phyloP scores from a whole-genome alignment of 1,140 invertebrate species.

The Penaeus chinensis region DNA sequence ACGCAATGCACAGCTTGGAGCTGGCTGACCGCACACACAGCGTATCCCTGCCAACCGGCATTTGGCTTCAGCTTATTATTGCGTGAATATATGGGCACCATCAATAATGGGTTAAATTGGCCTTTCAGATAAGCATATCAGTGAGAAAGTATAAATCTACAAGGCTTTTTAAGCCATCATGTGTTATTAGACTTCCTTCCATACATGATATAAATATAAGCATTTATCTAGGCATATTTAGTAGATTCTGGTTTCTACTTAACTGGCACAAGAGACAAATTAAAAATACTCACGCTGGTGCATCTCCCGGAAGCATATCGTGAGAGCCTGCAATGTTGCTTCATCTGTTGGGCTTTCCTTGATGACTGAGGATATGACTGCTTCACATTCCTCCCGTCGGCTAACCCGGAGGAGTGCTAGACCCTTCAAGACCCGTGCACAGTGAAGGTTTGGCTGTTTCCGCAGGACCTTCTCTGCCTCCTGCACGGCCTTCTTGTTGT shows the following conservation, averaged over 20 bases:
- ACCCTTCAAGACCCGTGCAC: conserved; percentile 89
- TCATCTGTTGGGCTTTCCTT: conserved; percentile 88
- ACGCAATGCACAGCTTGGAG: too few species aligned
- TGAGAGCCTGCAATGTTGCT: conserved; percentile 94
- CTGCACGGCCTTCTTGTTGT: conserved; percentile 97
- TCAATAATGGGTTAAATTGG: too few species aligned
- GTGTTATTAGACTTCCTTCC: too few species aligned
- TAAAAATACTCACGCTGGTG: conserved; percentile 80
- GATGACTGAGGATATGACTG: conserved; percentile 82
- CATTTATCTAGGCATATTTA: neutral
- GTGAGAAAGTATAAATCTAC: too few species aligned
- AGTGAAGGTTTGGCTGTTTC: conserved; percentile 88
- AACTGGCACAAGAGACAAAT: neutral
- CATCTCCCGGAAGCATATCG: conserved; percentile 92
- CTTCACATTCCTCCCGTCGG: conserved; percentile 80
- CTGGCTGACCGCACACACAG: too few species aligned
- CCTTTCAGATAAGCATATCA: too few species aligned
- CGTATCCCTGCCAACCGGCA: too few species aligned
- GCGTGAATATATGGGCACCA: too few species aligned
- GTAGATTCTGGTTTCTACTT: neutral
- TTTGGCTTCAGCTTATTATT: too few species aligned
- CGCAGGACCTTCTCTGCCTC: conserved; percentile 96
- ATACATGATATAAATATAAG: neutral
- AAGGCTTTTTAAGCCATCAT: too few species aligned
- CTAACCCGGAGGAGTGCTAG: conserved; percentile 88